Conservation (phyloP, 1,140 invertebrate species). For the Tetragnatha versicolor region DNA sequence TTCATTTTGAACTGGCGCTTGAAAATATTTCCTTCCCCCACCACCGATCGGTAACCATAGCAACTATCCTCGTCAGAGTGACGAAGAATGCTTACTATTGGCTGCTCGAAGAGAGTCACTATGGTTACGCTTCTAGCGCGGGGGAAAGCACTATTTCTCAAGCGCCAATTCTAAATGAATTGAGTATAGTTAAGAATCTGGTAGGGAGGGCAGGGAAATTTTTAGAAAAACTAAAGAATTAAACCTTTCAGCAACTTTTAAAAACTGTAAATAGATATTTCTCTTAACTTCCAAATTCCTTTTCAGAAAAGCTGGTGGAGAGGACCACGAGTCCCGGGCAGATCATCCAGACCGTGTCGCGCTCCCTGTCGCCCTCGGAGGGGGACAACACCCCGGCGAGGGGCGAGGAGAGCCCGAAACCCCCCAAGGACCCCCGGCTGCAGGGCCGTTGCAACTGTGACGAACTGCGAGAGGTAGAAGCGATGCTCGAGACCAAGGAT, state of each 20-base stretch:
- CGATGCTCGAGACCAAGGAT: conserved; percentile 89
- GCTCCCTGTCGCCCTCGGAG: background rate
- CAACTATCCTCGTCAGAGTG: too few species aligned
- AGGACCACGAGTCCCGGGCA: conserved; percentile 48
- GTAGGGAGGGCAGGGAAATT: background rate
- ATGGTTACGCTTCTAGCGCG: too few species aligned
- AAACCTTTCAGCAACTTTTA: too few species aligned
- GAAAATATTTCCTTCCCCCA: too few species aligned
- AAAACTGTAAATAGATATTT: background rate
- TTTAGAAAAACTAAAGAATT: too few species aligned
- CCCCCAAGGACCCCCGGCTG: conserved; percentile 23
- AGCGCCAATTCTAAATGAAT: background rate
- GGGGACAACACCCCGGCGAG: background rate
- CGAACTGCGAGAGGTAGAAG: conserved; percentile 78
- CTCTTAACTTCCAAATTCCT: background rate
- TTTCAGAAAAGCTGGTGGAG: conserved; percentile 53
- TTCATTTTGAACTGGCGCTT: too few species aligned
- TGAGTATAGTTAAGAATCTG: background rate
- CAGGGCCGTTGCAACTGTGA: conserved; percentile 68
- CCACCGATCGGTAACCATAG: too few species aligned
- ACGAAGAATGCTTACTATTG: too few species aligned
- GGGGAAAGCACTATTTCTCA: too few species aligned
- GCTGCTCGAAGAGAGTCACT: too few species aligned
- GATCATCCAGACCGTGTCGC: background rate
- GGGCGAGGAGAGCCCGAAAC: background rate